Conservation (phyloP, 2,797 vertebrate genomes). For the Fringilla coelebs region DNA sequence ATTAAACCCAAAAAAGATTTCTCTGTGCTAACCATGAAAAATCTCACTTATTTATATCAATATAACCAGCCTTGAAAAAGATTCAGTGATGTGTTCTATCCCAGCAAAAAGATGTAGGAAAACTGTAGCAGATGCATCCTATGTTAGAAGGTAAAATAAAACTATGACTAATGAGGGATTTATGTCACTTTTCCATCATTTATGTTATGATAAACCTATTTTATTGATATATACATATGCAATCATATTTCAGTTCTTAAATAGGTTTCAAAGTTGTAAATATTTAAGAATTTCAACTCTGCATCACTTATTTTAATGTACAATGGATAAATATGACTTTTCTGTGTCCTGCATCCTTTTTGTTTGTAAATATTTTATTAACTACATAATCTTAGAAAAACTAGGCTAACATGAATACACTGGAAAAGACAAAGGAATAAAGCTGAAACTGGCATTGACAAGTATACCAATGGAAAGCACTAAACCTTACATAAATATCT, state of each 20-base stretch:
- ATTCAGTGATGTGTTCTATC: background rate
- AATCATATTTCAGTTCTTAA: background rate
- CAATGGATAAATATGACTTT: background rate
- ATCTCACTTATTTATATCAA: background rate
- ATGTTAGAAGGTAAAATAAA: background rate
- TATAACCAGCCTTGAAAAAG: background rate
- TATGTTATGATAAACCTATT: background rate
- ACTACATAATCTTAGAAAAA: background rate
- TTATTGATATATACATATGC: background rate
- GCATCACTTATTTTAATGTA: background rate
- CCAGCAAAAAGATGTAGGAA: background rate
- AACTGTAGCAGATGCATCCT: background rate
- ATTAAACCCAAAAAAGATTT: accelerated
- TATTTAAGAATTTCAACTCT: background rate
- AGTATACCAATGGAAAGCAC: background rate
- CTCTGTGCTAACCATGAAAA: background rate
- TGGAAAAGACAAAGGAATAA: background rate
- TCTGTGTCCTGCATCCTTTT: background rate
- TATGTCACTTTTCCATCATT: background rate
- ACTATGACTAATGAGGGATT: background rate
- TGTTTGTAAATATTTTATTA: background rate
- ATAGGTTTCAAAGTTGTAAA: background rate
- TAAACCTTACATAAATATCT: background rate
- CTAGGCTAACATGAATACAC: background rate
- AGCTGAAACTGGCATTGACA: background rate